Evolutionary conservation across 2,888 invertebrate species (phyloP).

Genomic region (Ischnura elegans): DNA sequence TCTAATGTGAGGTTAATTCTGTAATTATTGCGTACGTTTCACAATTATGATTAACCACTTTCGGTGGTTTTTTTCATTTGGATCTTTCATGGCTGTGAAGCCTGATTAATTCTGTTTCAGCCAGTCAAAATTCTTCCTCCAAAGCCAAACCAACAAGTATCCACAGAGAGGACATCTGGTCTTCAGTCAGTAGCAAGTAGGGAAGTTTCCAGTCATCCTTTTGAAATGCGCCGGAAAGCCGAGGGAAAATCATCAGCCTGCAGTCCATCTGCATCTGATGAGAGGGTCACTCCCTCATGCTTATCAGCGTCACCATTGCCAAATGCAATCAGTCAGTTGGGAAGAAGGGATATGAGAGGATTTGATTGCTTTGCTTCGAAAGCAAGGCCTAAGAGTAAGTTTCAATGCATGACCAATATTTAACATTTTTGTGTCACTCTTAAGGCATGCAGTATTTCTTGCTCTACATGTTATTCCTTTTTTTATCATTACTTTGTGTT

Average conservation of each 20-base stretch:
- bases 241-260: background rate
- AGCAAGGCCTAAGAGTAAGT: conserved; percentile 62
- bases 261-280: background rate
- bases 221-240: background rate
- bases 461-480: too few relatives aligned
- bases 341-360: conserved; percentile 73
- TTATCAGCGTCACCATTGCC: conserved; percentile 1
- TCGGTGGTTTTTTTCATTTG: too few relatives aligned
- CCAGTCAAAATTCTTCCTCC: background rate
- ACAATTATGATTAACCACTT: too few relatives aligned
- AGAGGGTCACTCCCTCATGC: background rate
- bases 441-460: too few relatives aligned
- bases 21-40: too few relatives aligned
- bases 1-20: too few relatives aligned
- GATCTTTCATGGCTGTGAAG: too few relatives aligned
- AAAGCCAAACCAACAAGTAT: background rate
- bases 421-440: background rate
- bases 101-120: background rate
- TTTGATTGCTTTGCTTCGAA: conserved; percentile 47
- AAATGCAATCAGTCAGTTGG: conserved; percentile 75
- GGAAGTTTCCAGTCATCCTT: background rate
- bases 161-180: background rate
- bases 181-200: background rate
- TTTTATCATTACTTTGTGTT: too few relatives aligned
- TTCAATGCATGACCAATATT: background rate